phyloP scores from a whole-genome alignment of 2,888 invertebrate species.

The Melipona bicolor region DNA sequence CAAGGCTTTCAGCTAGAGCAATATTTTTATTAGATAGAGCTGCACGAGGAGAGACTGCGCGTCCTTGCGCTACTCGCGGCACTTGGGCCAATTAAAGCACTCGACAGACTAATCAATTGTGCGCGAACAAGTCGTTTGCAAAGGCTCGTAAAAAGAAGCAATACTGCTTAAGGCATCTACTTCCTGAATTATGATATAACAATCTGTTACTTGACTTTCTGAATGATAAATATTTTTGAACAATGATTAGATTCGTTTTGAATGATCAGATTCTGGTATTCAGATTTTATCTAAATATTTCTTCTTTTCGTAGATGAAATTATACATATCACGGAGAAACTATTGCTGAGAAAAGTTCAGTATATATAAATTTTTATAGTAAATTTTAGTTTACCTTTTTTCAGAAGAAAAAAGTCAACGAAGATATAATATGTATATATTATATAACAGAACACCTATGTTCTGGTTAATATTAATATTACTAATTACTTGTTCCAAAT shows the following conservation, averaged over 20 bases:
- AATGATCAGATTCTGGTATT: neutral
- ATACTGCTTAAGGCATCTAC: neutral
- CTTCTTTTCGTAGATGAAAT: neutral
- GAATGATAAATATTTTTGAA: neutral
- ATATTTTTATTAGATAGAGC: slow-evolving; percentile 24
- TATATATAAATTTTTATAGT: neutral
- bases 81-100: slow-evolving; percentile 75
- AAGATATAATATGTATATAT: no score
- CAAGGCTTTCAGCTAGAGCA: slow-evolving; percentile 21
- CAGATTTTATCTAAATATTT: neutral
- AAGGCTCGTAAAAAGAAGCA: slow-evolving; percentile 50
- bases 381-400: neutral
- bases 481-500: slow-evolving; percentile 2
- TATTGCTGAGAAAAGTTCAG: neutral
- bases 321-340: neutral
- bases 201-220: neutral
- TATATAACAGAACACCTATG: neutral
- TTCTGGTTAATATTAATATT: neutral
- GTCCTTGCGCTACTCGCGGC: slow-evolving; percentile 60
- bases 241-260: neutral
- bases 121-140: slow-evolving; percentile 51
- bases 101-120: slow-evolving; percentile 73
- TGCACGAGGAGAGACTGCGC: neutral
- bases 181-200: neutral
- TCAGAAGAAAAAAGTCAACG: neutral